These are phyloP conservation scores for Rhineura floridana DNA, from an alignment of 2,113 vertebrate genomes.

Conservation along the genomic window DNA sequence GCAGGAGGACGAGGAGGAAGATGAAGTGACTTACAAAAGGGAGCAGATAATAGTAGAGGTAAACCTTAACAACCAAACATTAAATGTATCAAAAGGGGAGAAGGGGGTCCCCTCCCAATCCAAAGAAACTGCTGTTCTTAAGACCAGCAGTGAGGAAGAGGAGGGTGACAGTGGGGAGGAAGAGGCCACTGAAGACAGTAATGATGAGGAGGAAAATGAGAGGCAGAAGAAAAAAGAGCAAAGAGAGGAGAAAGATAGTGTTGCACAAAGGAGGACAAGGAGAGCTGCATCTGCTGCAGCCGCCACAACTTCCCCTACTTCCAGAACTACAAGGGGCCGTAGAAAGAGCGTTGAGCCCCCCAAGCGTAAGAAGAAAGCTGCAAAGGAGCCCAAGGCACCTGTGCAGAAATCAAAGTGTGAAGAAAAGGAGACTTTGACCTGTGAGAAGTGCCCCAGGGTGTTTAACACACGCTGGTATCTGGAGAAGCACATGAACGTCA, in stretches of 20 bases:
- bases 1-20: conserved; percentile 86
- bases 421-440: conserved; percentile 95
- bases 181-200: conserved; percentile 80
- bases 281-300: conserved; percentile 74
- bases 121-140: conserved; percentile 81
- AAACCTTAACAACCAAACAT: conserved; percentile 99
- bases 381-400: conserved; percentile 80
- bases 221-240: conserved; percentile 85
- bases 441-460: conserved; percentile 97
- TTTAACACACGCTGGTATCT: conserved; percentile 99
- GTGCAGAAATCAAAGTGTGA: conserved; percentile 85
- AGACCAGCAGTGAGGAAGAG: conserved; percentile 89
- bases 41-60: conserved; percentile 99
- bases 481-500: conserved; percentile 99
- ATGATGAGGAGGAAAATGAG: conserved; percentile 82
- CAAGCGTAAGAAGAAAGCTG: conserved; percentile 82
- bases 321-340: conserved; percentile 87
- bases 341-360: conserved; percentile 84
- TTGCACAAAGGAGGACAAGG: conserved; percentile 80
- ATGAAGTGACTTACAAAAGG: conserved; percentile 91
- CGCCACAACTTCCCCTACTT: conserved; percentile 70
- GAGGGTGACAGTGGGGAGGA: conserved; percentile 84
- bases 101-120: conserved; percentile 86
- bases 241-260: conserved; percentile 71
- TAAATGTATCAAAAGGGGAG: conserved; percentile 97